Evolutionary conservation across 2,797 vertebrate genomes (phyloP).

Genomic region (Neosilurus mollespiculum): DNA sequence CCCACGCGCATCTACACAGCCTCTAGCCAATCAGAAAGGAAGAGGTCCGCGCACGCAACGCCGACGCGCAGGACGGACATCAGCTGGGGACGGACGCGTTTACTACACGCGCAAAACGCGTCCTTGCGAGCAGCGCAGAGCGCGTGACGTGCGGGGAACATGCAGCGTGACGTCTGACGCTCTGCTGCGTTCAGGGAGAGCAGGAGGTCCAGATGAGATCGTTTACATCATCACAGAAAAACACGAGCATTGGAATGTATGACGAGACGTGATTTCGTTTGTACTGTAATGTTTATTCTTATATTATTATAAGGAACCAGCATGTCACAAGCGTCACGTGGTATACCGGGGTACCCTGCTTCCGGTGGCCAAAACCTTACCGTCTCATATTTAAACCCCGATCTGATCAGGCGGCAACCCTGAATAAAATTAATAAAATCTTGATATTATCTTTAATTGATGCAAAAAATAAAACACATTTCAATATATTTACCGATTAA

Average conservation of each 20-base stretch:
- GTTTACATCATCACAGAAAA: not conserved
- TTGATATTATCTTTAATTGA: too few species aligned
- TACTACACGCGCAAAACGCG: slow-evolving; percentile 38
- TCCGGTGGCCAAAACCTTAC: too few species aligned
- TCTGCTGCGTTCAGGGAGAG: not conserved
- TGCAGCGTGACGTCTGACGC: not conserved
- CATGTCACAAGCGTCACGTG: not conserved
- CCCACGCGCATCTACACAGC: slow-evolving; percentile 18
- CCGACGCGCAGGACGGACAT: slow-evolving; percentile 6
- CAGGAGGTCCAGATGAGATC: not conserved
- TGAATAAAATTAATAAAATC: too few species aligned
- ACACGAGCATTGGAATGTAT: not conserved
- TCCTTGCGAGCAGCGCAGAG: slow-evolving; percentile 21
- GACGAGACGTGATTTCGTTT: not conserved
- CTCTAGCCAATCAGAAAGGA: slow-evolving; percentile 60
- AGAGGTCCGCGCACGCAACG: slow-evolving; percentile 33
- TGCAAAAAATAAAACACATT: too few species aligned
- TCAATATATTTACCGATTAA: too few species aligned
- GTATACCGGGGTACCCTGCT: too few species aligned
- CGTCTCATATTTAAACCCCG: too few species aligned
- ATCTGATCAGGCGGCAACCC: too few species aligned
- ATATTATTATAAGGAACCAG: not conserved
- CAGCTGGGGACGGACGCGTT: slow-evolving; percentile 25
- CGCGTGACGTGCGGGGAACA: slow-evolving; percentile 34
- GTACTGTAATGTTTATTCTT: not conserved